Evolutionary conservation across 2,797 vertebrate genomes (phyloP), one percentile per base, ranked within the genome.

Genomic region (Eupleurogrammus muticus): DNA sequence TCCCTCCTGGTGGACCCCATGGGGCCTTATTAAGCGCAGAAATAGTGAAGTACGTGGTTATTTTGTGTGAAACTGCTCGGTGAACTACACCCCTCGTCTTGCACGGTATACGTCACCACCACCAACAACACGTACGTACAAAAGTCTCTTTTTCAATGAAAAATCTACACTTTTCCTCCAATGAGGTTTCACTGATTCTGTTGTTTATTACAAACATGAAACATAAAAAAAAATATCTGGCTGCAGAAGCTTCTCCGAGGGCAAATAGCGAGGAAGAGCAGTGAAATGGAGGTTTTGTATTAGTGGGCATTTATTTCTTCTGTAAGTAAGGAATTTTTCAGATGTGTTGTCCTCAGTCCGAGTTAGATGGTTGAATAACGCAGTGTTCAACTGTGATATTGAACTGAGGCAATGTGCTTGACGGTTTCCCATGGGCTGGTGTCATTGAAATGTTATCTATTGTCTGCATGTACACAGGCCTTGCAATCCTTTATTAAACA

Each of bases 401-500:
- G 19, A 75, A 56, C 28, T 3, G 46, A 50, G 50, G 51, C 6
- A 1, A 20, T 13, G 28, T 60, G 34, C 17, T 17, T 51, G 7
- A n/a, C 62, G 44, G 50, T 46, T 59, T 75, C 73, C 68, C 67
- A 42, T 3, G 63, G 79, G 80, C 66, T 55, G 52, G 74, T 68
- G 77, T 79, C 79, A 77, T 23, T 79, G 75, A 71, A 83, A 53
- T 14, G 14, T 76, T 72, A 62, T 77, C 66, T 63, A 32, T 79
- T 61, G 79, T 79, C 58, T 84, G 38, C 59, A 46, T 69, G 53
- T 71, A 66, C 73, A 68, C 53, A 70, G 58, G 78, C 70, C 60
- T 12, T 34, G 55, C 60, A 77, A 59, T 61, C 63, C 75, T 77
- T 85, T 82, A 80, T 79, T 84, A 81, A 85, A 90, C 79, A 83